phyloP scores from a whole-genome alignment of 2,113 vertebrate species.

The Catagonus wagneri region DNA sequence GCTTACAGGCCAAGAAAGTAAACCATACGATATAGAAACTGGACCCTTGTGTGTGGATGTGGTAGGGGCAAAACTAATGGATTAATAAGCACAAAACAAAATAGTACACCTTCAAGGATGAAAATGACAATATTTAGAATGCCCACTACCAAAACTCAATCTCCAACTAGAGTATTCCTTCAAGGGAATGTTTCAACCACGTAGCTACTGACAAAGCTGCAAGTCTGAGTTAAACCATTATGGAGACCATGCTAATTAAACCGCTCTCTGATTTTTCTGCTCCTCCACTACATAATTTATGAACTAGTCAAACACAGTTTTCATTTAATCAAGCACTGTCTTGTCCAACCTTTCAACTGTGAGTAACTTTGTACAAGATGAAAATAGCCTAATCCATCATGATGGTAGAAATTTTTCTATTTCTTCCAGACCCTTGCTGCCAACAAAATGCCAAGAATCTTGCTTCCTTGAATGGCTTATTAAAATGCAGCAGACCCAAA shows the following conservation, averaged over 20 bases:
- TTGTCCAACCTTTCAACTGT: slow-evolving; percentile 76
- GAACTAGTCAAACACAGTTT: slow-evolving; percentile 73
- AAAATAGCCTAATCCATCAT: slow-evolving; percentile 79
- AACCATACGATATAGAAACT: not conserved
- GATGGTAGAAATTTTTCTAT: slow-evolving; percentile 66
- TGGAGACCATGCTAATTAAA: not conserved
- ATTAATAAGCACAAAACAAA: not conserved
- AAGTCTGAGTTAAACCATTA: not conserved
- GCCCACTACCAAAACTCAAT: not conserved
- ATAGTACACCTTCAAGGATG: not conserved
- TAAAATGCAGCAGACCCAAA: slow-evolving; percentile 39
- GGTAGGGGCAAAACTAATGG: accelerated
- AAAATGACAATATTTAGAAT: not conserved
- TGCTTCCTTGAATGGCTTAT: slow-evolving; percentile 14
- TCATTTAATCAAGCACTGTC: slow-evolving; percentile 85
- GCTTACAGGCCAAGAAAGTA: not conserved
- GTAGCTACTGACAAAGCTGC: not conserved
- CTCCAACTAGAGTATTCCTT: not conserved
- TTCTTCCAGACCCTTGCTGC: slow-evolving; percentile 44
- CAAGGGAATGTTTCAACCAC: not conserved
- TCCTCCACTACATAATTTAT: slow-evolving; percentile 69
- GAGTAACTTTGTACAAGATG: slow-evolving; percentile 76
- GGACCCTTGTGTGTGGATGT: not conserved
- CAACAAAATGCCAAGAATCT: slow-evolving; percentile 70
- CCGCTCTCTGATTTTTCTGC: slow-evolving; percentile 50